Evolutionary conservation across 2,888 invertebrate species (phyloP), one percentile per base, ranked within the genome.

Genomic region (Cynaeus angustus): DNA sequence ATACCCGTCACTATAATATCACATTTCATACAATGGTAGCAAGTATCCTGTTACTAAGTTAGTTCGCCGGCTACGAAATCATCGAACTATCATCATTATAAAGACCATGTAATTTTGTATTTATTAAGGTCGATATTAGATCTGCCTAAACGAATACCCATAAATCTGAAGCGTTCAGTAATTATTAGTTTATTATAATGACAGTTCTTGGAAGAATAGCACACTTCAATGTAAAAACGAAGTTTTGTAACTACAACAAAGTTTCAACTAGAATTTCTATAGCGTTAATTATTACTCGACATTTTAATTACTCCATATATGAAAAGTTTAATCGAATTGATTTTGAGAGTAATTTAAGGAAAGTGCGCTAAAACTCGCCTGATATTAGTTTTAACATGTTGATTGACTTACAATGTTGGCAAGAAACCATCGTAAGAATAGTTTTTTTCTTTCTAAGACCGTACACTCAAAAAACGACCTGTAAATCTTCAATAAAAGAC

Each of bases 51-150:
- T 46, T 46, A 59, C 59, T 33, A 30, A 59, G 37, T 21, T 21
- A 21, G 21, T 28, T 59, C 30, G 14, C 33, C 28, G 26, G 21
- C 37, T 16, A 59, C 46, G 45, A 28, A 48, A 46, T 37, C 48
- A 46, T 45, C 59, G 45, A 30, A 59, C 59, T 59, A 59, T 46
- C 59, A 59, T 45, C 33, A 48, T 59, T 59, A 59, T n/a, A 14
- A 56, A 59, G 46, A 10, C 55, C 33, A 13, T 41, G 26, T 46
- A 46, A 26, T 46, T 46, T 26, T 46, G 26, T 7, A 46, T 46
- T 46, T 46, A 46, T 26, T 46, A 14, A 8, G 3, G 6, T 2
- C n/a, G 14, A 16, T 26, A n/a, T 46, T 13, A 10, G 12, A 41
- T 7, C 33, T 33, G 33, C 1, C n/a, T 7, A n/a, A 33, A 33